Base-by-base conservation (phyloP, 2,797 vertebrate genomes). In the Phrynocephalus guinanensis region DNA sequence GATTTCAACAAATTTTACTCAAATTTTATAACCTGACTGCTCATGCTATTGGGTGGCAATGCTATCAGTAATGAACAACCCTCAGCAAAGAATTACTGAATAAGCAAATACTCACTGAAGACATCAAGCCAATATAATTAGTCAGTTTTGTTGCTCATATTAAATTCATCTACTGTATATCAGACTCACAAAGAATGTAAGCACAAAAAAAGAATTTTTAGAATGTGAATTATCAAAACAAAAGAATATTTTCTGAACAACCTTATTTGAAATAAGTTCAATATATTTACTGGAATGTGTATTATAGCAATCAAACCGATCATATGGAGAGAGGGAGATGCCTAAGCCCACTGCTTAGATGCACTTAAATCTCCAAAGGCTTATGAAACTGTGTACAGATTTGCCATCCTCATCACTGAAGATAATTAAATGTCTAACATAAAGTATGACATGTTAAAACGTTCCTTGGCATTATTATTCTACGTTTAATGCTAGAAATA, bases 1-100 rank as follows among this genome's bases (percentile, higher is more conserved):
- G 30, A 90, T 78, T 84, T 88, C 33, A n/a, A 92, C 87, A 92
- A 86, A 38, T 52, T 91, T 66, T 50, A 48, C 86, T 75, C 38
- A 15, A 50, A n/a, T n/a, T 83, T 3, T 90, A 83, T 83, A 88
- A 67, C 56, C 11, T 30, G n/a, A 50, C 67, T 83, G 38, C 26
- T 50, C 26, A 56, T 56, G 10, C 52, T 13, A 3, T 56, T 56
- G 38, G 38, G 38, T 44, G 0, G 5, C 38, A 44, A 44, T 44
- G 38, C 38, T 44, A 44, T 44, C 38, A 44, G 3, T 44, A 44
- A 44, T 44, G 38, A 44, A 44, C 38, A 44, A 44, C 38, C 38
- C 52, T 71, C 75, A 79, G 2, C 2, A 28, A 73, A 63, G 5
- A 50, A 72, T 79, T 79, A 73, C 56, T 79, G 52, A 88, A 88